Base-by-base conservation (phyloP, 2,888 invertebrate species). In the Lymantria monacha region DNA sequence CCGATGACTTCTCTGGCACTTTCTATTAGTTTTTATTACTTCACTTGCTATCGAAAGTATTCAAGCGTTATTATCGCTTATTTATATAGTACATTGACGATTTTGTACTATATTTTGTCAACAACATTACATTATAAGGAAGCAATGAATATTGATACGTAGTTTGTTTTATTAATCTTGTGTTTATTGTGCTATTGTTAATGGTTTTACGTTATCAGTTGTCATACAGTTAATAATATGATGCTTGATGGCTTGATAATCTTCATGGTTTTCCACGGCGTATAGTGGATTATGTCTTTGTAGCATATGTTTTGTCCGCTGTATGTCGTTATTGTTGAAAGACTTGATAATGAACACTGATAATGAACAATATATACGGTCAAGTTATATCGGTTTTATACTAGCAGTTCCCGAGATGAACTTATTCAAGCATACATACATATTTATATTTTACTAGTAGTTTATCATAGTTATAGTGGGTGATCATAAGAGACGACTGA, bases 1-100 rank as follows among this genome's bases (percentile, higher is more conserved):
- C 80, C 86, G 85, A 84, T 87, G 87, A 89, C 86, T 84, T 71
- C 85, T 79, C 80, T 73, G 78, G 74, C 79, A 77, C 88, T 88
- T 88, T 87, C 87, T 86, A 85, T 71, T 66, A 69, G 76, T 83
- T 84, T 85, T 85, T 86, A 76, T 81, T 66, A 68, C 69, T 13
- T 66, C 57, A 48, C 57, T 51, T 59, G 49, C 61, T 57, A 67
- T 69, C 55, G 49, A 50, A 59, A 57, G 58, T 51, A 50, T 55
- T 51, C 44, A 11, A 47, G 12, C 50, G 42, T 47, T 43, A 15
- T 45, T 55, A 33, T 46, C 30, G 48, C 51, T 57, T 66, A 43
- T 48, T 47, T 50, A 38, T 51, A n/a, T 40, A 55, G 57, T 76
- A 70, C 78, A 76, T 74, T 61, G 71, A 68, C 45, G 61, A 47